Evolutionary conservation across 2,888 invertebrate genomes (phyloP), one percentile per base, ranked within the genome.

Genomic region (Neoaliturus tenellus): DNA sequence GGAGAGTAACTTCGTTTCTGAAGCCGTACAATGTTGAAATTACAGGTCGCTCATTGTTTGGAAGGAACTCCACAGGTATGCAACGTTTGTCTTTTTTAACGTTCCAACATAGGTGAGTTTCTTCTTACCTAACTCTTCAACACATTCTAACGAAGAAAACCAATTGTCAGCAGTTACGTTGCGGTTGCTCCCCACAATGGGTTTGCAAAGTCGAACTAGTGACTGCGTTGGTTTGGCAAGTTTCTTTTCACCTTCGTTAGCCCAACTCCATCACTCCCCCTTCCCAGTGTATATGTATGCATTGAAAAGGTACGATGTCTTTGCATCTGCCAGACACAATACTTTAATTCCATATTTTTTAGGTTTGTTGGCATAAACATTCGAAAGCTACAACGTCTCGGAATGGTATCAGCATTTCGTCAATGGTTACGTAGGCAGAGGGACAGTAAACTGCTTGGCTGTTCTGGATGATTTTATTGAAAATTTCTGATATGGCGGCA

Each of bases 131-230:
- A 80, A 39, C 78, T 86, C 81, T 33, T 87, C 85, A 44, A 86
- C 87, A 75, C 88, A 71, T 82, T 88, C 87, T 14, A 89, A 86
- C 6, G 88, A 88, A 39, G 88, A 85, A 86, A 89, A 89, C 88
- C 89, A 89, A 84, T 89, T 89, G 67, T 89, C 88, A 20, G 87
- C 86, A n/a, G 88, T 89, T 8, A 89, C 86, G 83, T 89, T 89
- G 35, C 88, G 83, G 69, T 89, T 88, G 20, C 87, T 89, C 23
- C 87, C 85, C 80, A 86, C 80, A 83, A 89, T 84, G 62, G 87
- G 86, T 84, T 88, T 86, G 35, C 85, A 73, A 12, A 89, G 80
- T n/a, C 87, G 84, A 84, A 89, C 67, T 12, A 89, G 88, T 35
- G 87, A 82, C 73, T 89, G 89, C 4, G 88, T 88, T 33, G 89